phyloP scores from a whole-genome alignment of 2,888 invertebrate genomes.

The Melitaea athalia region DNA sequence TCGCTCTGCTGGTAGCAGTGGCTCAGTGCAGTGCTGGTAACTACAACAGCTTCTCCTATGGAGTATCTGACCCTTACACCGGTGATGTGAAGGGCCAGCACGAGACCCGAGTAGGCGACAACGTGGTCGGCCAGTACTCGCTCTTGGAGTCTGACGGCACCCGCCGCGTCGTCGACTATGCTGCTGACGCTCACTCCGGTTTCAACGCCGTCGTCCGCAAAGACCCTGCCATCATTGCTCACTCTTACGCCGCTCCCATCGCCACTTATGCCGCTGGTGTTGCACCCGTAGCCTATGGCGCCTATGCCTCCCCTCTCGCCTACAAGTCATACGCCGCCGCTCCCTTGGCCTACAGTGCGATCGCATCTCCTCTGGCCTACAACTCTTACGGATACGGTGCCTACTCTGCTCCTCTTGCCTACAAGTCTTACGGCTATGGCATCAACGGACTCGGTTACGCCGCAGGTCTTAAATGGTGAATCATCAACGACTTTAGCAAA shows the following conservation, averaged over 20 bases:
- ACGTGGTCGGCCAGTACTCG: conserved; percentile 76
- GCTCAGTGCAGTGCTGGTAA: conserved; percentile 62
- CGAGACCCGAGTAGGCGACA: conserved; percentile 74
- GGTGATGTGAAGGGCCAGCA: conserved; percentile 77
- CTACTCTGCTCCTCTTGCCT: conserved; percentile 48
- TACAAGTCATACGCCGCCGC: conserved; percentile 42
- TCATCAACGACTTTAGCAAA: not conserved
- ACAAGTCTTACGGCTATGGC: conserved; percentile 48
- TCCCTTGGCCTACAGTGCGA: conserved; percentile 8
- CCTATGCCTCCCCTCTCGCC: conserved; percentile 45
- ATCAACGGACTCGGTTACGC: conserved; percentile 26
- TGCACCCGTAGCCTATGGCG: conserved; percentile 30
- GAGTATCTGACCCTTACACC: conserved; percentile 75
- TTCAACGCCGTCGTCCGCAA: conserved; percentile 81
- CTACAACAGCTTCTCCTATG: conserved; percentile 74
- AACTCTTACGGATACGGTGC: conserved; percentile 40
- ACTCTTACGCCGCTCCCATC: conserved; percentile 48
- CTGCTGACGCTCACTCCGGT: conserved; percentile 72
- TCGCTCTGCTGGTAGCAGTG: conserved; percentile 73
- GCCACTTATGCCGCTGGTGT: conserved; percentile 30
- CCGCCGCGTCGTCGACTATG: conserved; percentile 78
- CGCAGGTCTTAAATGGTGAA: not conserved
- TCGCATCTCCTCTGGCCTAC: conserved; percentile 48
- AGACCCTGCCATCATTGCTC: conserved; percentile 59
- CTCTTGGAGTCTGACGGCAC: conserved; percentile 78